Evolutionary conservation across 2,113 vertebrate genomes (phyloP).

Genomic region (Oenanthe oenanthe): DNA sequence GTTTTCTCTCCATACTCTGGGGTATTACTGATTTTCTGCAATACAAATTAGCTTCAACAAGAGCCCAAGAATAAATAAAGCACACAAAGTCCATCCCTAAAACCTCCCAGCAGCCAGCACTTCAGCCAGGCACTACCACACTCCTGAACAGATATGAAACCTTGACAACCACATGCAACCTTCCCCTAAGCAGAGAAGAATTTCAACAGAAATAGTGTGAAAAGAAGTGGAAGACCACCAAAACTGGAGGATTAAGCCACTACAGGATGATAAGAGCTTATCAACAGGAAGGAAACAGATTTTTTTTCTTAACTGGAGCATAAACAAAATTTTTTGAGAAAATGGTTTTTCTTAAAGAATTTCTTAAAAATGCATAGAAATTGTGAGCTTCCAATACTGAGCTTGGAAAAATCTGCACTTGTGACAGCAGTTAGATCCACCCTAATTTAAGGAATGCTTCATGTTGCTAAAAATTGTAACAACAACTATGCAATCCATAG

Average conservation of each 20-base stretch:
- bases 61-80: background rate
- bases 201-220: background rate
- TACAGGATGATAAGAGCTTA: fast-evolving
- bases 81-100: background rate
- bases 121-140: background rate
- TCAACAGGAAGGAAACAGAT: background rate
- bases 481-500: background rate
- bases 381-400: background rate
- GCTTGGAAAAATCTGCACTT: background rate
- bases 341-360: background rate
- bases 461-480: background rate
- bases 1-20: background rate
- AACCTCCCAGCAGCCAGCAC: background rate
- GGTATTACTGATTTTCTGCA: background rate
- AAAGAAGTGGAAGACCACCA: background rate
- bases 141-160: background rate
- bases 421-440: background rate
- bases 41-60: background rate
- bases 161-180: background rate
- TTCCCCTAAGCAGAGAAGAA: background rate
- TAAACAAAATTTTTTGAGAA: background rate
- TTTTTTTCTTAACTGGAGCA: background rate
- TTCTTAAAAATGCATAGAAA: background rate
- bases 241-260: background rate
- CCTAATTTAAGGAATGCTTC: background rate